Base-by-base conservation (phyloP, 2,888 invertebrate genomes). In the Drosophila quinaria region DNA sequence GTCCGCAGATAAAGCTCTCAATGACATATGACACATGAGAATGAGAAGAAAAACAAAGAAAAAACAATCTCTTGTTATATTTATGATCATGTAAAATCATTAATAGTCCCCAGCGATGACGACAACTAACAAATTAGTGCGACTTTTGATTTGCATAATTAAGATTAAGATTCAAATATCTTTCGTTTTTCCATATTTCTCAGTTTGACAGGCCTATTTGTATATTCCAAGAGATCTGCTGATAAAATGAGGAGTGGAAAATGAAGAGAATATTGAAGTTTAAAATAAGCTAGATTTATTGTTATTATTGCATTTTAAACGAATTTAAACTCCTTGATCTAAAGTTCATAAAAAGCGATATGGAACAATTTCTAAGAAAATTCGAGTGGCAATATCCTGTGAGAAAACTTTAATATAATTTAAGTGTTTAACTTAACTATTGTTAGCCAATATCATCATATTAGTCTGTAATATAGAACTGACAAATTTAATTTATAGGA, bases 61-160 rank as follows among this genome's bases (percentile, higher is more conserved):
- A 17, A 44, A 51, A 50, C 56, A 63, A 51, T 65, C 67, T 46
- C 63, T 71, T 60, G 61, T 39, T 59, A 54, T 44, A 56, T 56
- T 77, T 74, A 77, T 76, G 87, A 56, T 71, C 88, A 74, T 84
- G 78, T 80, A 66, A 82, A 71, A 61, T 80, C 84, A 88, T 86
- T 85, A 81, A 82, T 72, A 72, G 71, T 64, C 69, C 39, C 39
- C 64, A 56, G 39, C 64, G 58, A 49, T 66, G 87, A 86, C 74
- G 89, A 83, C 89, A 88, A 69, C 70, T 78, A 72, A 84, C 84
- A 84, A 84, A 84, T 88, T 84, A 88, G 89, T 76, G 69, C 71
- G 67, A 58, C 50, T 70, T 64, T 71, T 56, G 75, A 88, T 84
- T 84, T 88, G 87, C 89, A 84, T 84, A 84, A 84, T 88, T 88